Evolutionary conservation across 37 sponge, comb jelly and placozoan species (phyloP), one percentile per base, ranked within the genome.

Genomic region (Hexactinellida sp.): DNA sequence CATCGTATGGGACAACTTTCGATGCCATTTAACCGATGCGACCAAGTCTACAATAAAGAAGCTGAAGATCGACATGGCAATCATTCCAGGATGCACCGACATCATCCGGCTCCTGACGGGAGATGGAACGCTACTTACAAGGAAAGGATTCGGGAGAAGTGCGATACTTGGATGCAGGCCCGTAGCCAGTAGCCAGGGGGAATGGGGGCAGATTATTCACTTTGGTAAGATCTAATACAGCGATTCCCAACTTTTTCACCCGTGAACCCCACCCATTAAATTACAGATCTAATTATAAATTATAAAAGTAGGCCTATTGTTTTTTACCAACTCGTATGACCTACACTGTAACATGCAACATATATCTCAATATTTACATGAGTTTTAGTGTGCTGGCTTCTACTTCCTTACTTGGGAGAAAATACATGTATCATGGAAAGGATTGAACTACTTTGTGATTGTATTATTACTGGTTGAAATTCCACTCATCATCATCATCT

Each of bases 91-190:
- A 3, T 55, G 84, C 54, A 91, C 87, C 19, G 55, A n/a, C 76
- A 38, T 1, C 36, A 83, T 41, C n/a, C 92, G 36, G 83, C 92
- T 54, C 86, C 92, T 34, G 89, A 91, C 51, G 54, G 82, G 0
- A 28, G 83, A 32, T 89, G 89, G 89, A 91, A 87, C 54, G 83
- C 85, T 30, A 85, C 89, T 0, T 91, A 63, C 63, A 91, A 91
- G 38, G 85, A n/a, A 9, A 71, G 38, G 13, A 86, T 86, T 55
- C 83, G 87, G 0, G 83, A 36, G 0, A 1, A 24, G 86, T 89
- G 89, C 36, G 84, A 52, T 37, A 30, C 88, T n/a, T 90, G 90
- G 92, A 90, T 90, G 85, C n/a, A n/a, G n/a, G n/a, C n/a, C n/a
- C n/a, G n/a, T n/a, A n/a, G n/a, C n/a, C n/a, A n/a, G n/a, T n/a